These are phyloP conservation scores for Cetoscarus ocellatus DNA, from an alignment of 2,797 vertebrate species.

Conservation along the genomic window DNA sequence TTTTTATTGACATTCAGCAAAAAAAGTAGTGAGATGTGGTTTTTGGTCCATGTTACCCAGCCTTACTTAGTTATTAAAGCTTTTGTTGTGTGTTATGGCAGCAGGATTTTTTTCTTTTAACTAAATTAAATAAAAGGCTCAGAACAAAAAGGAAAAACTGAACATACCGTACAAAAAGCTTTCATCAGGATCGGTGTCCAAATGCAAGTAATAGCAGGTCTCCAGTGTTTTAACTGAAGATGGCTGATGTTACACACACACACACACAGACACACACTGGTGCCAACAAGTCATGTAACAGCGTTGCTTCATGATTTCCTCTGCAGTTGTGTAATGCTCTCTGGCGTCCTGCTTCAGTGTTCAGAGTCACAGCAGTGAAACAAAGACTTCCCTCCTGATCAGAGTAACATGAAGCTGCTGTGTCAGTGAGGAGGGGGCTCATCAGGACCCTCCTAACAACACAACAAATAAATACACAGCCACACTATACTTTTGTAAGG, in stretches of 20 bases:
- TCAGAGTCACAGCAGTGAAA: slow-evolving; percentile 7
- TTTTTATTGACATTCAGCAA: no score
- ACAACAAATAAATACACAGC: slow-evolving; percentile 4
- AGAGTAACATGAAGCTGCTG: background rate
- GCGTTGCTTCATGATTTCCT: slow-evolving; percentile 33
- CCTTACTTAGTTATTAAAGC: no score
- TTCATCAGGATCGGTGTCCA: background rate
- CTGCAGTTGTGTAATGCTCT: slow-evolving; percentile 25
- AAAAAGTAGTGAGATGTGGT: no score
- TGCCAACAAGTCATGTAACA: slow-evolving; percentile 36
- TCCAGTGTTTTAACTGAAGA: background rate
- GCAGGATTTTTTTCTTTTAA: background rate
- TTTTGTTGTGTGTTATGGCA: no score
- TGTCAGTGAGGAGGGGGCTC: background rate
- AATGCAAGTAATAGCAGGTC: background rate
- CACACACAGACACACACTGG: no score
- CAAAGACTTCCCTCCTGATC: background rate
- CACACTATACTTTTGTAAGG: background rate
- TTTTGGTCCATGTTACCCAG: no score
- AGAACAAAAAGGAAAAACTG: background rate
- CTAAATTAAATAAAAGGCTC: background rate
- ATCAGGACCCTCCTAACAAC: background rate
- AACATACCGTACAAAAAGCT: background rate
- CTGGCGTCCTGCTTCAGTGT: slow-evolving; percentile 15
- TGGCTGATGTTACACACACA: background rate